Base-by-base conservation (phyloP, 1,140 invertebrate genomes). In the Heliconius nattereri region DNA sequence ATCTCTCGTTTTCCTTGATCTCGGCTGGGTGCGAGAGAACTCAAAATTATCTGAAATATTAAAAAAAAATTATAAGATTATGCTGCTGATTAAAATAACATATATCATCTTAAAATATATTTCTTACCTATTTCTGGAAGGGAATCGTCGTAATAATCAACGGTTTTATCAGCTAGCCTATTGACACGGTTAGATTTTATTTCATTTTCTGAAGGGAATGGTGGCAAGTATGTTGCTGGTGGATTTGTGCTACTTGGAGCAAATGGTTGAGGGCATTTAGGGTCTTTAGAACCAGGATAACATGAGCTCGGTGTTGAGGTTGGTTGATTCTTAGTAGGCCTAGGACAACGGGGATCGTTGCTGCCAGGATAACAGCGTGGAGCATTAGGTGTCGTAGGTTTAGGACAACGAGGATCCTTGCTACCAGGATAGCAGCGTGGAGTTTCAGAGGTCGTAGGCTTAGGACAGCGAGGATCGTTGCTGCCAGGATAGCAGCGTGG, bases 251-350 rank as follows among this genome's bases (percentile, higher is more conserved):
- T 95, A 60, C 89, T 93, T n/a, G 94, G 94, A 23, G 90, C 91
- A 26, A 94, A 95, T 35, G 94, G 94, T 80, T 95, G 93, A 7
- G 95, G 95, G 80, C 96, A 96, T 75, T 95, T 95, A 9, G 95
- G 95, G 91, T 96, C 95, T 70, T 89, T 94, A 16, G 95, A 95
- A 57, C 96, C 96, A 8, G 95, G 95, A 79, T 95, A 96, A 83
- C 95, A 96, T 49, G 94, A 94, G 73, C 91, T 92, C 11, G 94
- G 94, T 7, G 93, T 91, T 9, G 91, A 66, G 45, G 92, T 86
- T 8, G 87, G 85, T 77, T 84, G 71, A 11, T 87, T 16, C 3
- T 11, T 66, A 23, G 26, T 26, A 66, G 60, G 26, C 26, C 13
- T 66, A 16, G 60, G 60, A 66, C 60, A 66, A 66, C 60, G 60